Base-by-base conservation (phyloP, 2,888 invertebrate species). In the Dioctria linearis region DNA sequence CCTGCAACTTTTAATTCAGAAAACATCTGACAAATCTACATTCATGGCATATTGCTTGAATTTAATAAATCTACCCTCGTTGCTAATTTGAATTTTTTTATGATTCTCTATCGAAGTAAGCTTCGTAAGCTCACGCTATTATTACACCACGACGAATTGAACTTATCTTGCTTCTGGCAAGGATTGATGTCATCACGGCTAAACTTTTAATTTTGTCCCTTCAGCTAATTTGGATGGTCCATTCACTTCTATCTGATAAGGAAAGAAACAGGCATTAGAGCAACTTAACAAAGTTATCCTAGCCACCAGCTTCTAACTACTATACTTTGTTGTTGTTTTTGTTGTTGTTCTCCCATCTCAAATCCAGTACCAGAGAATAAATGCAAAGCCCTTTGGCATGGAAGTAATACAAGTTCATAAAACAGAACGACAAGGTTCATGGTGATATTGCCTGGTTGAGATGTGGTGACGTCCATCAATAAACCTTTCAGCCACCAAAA, bases 401-500 rank as follows among this genome's bases (percentile, higher is more conserved):
- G 67, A 67, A 67, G 9, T 8, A 71, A 71, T 11, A 11, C 25
- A 51, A 5, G 39, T 25, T 54, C 71, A 71, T 49, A 71, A 71
- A 49, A 54, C 54, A 54, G 54, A 37, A 71, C 39, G 51, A 71
- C 54, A 54, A 39, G 71, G 51, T 54, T 71, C 25, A 49, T 9
- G 46, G 54, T 51, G 71, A 39, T 51, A 54, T 71, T 71, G 71
- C 51, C 54, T 39, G 9, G 42, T 67, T 71, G 71, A 25, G 49
- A 54, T 54, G 71, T 71, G 71, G 71, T 39, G 71, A 71, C 71
- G 51, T 71, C 71, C n/a, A 71, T 71, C 71, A 71, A 11, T 51
- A 51, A 8, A 51, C 71, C 51, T 39, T 71, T n/a, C 51, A 1
- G 11, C 51, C 46, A 51, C 37, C 71, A 51, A 37, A 25, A 25